Conservation (phyloP, 2,113 vertebrate species). For the Dicentrarchus labrax region DNA sequence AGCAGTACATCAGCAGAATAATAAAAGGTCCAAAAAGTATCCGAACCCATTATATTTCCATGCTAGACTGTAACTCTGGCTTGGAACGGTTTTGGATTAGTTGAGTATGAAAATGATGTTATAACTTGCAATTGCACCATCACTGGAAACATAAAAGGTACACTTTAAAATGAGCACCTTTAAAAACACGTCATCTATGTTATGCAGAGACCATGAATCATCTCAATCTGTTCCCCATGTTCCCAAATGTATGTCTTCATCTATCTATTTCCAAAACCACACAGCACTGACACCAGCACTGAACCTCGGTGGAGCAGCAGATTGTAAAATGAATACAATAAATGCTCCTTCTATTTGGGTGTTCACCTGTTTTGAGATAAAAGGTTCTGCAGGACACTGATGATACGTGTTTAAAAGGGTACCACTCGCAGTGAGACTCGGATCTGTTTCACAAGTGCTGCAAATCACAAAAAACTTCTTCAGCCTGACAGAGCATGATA, state of each 20-base stretch:
- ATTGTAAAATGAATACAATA: not conserved
- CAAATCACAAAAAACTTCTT: not conserved
- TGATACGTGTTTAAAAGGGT: constrained; percentile 7
- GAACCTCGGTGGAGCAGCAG: not conserved
- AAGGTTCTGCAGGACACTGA: not conserved
- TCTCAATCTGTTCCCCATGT: not conserved
- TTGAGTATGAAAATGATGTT: not conserved
- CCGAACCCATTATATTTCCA: not conserved
- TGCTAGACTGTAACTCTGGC: not conserved
- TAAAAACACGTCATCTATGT: not conserved
- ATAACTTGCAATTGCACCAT: not conserved
- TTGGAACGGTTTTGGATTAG: not conserved
- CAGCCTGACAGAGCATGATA: not conserved
- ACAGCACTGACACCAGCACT: not conserved
- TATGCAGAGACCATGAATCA: not conserved
- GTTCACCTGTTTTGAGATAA: not conserved
- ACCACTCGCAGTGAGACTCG: not conserved
- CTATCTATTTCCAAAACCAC: not conserved
- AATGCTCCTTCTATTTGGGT: not conserved
- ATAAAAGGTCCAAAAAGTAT: constrained; percentile 18
- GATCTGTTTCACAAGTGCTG: constrained; percentile 3
- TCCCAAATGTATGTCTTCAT: not conserved
- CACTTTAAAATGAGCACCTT: constrained; percentile 20
- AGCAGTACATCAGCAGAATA: not conserved
- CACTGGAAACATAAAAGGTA: not conserved